Base-by-base conservation (phyloP, 2,797 vertebrate species). In the Amblyraja radiata region DNA sequence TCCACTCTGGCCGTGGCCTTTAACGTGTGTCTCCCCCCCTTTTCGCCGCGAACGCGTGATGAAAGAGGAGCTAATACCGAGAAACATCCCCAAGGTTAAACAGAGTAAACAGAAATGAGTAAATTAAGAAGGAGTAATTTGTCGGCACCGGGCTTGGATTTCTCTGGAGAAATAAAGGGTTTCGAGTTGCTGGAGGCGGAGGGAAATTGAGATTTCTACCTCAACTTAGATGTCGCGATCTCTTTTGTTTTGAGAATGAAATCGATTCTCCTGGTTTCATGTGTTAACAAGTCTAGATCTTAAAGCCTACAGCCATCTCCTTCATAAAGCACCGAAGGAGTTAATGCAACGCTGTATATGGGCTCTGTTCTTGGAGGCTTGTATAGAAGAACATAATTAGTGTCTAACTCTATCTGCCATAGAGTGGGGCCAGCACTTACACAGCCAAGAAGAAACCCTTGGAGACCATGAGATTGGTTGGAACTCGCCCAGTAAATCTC, bases 401-500 rank as follows among this genome's bases (percentile, higher is more conserved):
- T 88, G 84, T 88, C 61, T 68, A 88, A 63, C 84, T 88, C 32
- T 88, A 88, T 88, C 84, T 88, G 84, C 84, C 63, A 32, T 36
- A 88, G n/a, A 88, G 84, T 88, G 84, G 84, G 68, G 84, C 84
- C 84, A 88, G 84, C 84, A 88, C 63, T 88, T 88, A 68, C 65
- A 63, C 84, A 88, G 84, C 84, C 84, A 88, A 88, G 84, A 88
- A 88, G n/a, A 88, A 68, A 36, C 84, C 84, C 84, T 68, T 88
- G 84, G 84, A 88, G 84, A 88, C 84, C 7, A 36, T 68, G 84
- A 88, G 84, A 88, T 88, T 88, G 63, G 84, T 88, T 88, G 84
- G 84, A 88, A 88, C 84, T 88, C 23, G 63, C 84, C 84, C 84
- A 88, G 84, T 68, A 88, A 88, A 88, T 88, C 84, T 88, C 84